Percentiles rank a stretch among this genome's conserved stretches.
These are phyloP conservation scores for Alosa sapidissima DNA, from an alignment of 2,797 vertebrate species.

Conservation along the genomic window DNA sequence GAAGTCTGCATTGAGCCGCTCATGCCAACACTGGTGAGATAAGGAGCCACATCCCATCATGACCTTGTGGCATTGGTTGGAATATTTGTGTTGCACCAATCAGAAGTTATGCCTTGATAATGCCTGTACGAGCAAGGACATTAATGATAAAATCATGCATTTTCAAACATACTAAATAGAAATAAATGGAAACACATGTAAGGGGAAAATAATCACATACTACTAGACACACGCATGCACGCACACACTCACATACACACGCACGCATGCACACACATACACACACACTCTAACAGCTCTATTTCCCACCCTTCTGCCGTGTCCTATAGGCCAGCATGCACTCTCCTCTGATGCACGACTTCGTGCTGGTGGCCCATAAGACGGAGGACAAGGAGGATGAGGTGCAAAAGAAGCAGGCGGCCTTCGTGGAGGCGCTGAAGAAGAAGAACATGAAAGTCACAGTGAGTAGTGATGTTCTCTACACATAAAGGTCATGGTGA, in stretches of 20 bases:
- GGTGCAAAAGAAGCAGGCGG: slow-evolving; percentile 64
- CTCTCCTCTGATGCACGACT: slow-evolving; percentile 73
- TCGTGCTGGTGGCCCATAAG: slow-evolving; percentile 76
- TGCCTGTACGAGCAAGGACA: too few species aligned
- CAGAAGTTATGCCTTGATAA: neutral
- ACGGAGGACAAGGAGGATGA: slow-evolving; percentile 42
- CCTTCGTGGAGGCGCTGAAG: slow-evolving; percentile 74
- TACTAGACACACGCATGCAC: neutral
- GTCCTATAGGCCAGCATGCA: slow-evolving; percentile 39
- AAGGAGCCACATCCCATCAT: neutral
- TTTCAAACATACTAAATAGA: too few species aligned
- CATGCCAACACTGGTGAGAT: slow-evolving; percentile 34
- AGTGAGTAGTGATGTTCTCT: slow-evolving; percentile 63
- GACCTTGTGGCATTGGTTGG: neutral
- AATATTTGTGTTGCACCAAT: neutral
- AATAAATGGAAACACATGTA: too few species aligned
- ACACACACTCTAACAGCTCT: neutral
- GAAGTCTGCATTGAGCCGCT: slow-evolving; percentile 39
- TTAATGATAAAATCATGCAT: too few species aligned
- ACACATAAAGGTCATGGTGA: too few species aligned
- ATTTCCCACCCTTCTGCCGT: slow-evolving; percentile 15
- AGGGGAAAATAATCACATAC: neutral
- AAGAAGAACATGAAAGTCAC: slow-evolving; percentile 74
- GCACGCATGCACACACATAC: neutral
- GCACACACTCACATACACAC: neutral